These are phyloP conservation scores for Aurelia sp. DNA, from an alignment of 30 jellyfish, hydroid and myxozoan species.

Conservation along the genomic window DNA sequence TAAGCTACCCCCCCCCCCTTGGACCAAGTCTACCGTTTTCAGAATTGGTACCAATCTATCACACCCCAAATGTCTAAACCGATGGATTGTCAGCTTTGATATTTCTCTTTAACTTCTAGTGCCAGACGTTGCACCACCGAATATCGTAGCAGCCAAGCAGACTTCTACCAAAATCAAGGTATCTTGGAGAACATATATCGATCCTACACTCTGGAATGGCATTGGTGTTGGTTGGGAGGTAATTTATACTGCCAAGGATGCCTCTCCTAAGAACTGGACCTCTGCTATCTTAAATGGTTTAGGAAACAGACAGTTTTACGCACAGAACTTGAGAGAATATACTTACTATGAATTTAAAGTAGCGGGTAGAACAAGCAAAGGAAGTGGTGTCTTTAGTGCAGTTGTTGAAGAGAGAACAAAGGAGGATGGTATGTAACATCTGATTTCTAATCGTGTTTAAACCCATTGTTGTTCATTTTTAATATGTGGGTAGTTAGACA, in stretches of 20 bases:
- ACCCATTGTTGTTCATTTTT: no score
- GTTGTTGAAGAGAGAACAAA: slow-evolving; percentile 57
- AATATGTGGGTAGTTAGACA: no score
- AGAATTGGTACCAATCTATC: no score
- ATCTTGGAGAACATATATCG: slow-evolving; percentile 1
- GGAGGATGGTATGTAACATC: slow-evolving; percentile 51
- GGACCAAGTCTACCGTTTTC: no score
- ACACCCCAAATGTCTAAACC: no score
- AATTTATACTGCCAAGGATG: slow-evolving; percentile 11
- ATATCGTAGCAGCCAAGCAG: background rate
- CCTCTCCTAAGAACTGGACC: slow-evolving; percentile 19
- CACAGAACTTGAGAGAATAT: slow-evolving; percentile 13
- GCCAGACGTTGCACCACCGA: slow-evolving; percentile 44
- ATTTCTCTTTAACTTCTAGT: slow-evolving; percentile 1
- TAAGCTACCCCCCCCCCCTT: no score
- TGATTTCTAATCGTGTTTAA: background rate
- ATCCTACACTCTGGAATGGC: slow-evolving; percentile 17
- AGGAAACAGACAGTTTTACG: slow-evolving; percentile 21
- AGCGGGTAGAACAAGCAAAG: slow-evolving; percentile 63
- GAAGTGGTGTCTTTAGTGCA: slow-evolving; percentile 53
- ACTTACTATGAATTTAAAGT: slow-evolving; percentile 41
- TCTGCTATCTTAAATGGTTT: background rate
- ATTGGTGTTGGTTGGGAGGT: slow-evolving; percentile 27
- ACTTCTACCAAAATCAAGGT: slow-evolving; percentile 26
- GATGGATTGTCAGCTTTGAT: background rate